Conservation (phyloP, 1,140 invertebrate genomes). For the Nasonia longicornis region DNA sequence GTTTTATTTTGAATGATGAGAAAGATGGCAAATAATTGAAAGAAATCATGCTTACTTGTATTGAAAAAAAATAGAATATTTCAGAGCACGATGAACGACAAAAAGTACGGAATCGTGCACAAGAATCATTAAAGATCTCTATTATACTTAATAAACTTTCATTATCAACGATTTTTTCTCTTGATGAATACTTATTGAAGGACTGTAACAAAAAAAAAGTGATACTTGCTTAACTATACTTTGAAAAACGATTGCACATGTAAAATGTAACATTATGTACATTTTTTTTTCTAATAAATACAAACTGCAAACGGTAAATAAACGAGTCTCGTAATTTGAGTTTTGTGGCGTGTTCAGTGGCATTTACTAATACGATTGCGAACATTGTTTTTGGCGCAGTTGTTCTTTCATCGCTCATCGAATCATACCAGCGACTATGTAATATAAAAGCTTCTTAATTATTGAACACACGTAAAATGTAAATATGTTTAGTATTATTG, state of each 20-base stretch:
- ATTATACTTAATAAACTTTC: conserved; percentile 8
- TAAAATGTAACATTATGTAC: conserved; percentile 22
- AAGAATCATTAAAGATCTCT: conserved; percentile 19
- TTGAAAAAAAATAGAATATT: conserved; percentile 15
- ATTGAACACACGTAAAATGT: conserved; percentile 46
- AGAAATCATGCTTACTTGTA: neutral
- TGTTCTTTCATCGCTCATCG: conserved; percentile 9
- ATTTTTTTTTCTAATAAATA: conserved; percentile 26
- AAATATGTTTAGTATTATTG: conserved; percentile 53
- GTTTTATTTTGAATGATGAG: conserved; percentile 21
- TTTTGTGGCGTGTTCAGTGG: conserved; percentile 46
- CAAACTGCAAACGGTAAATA: conserved; percentile 2
- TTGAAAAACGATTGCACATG: conserved; percentile 7
- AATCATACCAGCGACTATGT: conserved; percentile 38
- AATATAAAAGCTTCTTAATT: conserved; percentile 44
- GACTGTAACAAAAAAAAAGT: conserved; percentile 10
- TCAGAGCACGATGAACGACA: neutral
- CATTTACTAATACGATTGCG: conserved; percentile 41
- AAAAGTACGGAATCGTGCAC: neutral
- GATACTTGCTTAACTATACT: neutral
- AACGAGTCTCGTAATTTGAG: neutral
- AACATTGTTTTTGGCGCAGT: neutral
- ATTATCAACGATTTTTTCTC: neutral
- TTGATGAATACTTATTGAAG: conserved; percentile 16
- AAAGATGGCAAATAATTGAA: conserved; percentile 8